These are phyloP conservation scores for Aeoliscus strigatus DNA, from an alignment of 2,797 vertebrate genomes.

Conservation along the genomic window DNA sequence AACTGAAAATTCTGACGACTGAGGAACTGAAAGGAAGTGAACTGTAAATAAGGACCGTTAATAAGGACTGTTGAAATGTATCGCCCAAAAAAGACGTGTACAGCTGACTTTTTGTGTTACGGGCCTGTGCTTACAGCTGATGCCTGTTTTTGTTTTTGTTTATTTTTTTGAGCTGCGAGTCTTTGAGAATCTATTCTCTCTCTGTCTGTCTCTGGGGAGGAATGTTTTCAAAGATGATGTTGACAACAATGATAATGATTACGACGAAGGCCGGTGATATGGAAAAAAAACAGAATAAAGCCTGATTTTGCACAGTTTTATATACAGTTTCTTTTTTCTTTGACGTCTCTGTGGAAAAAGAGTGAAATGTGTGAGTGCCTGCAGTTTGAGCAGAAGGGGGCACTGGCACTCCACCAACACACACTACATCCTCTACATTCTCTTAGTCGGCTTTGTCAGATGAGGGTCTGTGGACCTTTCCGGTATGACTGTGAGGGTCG, in stretches of 20 bases:
- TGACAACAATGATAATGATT: slow-evolving; percentile 52
- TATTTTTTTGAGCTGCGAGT: slow-evolving; percentile 34
- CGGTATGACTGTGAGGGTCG: no score
- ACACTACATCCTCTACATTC: neutral
- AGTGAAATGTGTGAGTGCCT: slow-evolving; percentile 1
- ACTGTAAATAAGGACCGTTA: slow-evolving; percentile 55
- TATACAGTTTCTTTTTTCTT: slow-evolving; percentile 43
- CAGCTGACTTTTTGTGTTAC: slow-evolving; percentile 29
- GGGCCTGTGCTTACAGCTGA: slow-evolving; percentile 43
- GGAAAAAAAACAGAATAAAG: slow-evolving; percentile 67
- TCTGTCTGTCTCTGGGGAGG: slow-evolving; percentile 44
- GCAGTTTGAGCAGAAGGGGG: slow-evolving; percentile 57
- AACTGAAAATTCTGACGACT: slow-evolving; percentile 23
- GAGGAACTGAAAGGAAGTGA: slow-evolving; percentile 19
- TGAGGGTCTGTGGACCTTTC: no score
- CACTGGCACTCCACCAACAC: slow-evolving; percentile 43
- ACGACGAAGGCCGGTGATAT: slow-evolving; percentile 43
- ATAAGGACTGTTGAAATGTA: slow-evolving; percentile 38
- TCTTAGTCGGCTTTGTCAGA: no score
- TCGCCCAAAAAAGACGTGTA: slow-evolving; percentile 34
- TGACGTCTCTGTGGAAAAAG: slow-evolving; percentile 18
- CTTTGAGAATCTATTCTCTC: slow-evolving; percentile 42
- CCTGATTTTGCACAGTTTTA: slow-evolving; percentile 81
- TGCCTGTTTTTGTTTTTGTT: slow-evolving; percentile 43
- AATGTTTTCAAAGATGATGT: slow-evolving; percentile 50